phyloP scores from a whole-genome alignment of 2,888 invertebrate genomes.

The Lysandra bellargus region DNA sequence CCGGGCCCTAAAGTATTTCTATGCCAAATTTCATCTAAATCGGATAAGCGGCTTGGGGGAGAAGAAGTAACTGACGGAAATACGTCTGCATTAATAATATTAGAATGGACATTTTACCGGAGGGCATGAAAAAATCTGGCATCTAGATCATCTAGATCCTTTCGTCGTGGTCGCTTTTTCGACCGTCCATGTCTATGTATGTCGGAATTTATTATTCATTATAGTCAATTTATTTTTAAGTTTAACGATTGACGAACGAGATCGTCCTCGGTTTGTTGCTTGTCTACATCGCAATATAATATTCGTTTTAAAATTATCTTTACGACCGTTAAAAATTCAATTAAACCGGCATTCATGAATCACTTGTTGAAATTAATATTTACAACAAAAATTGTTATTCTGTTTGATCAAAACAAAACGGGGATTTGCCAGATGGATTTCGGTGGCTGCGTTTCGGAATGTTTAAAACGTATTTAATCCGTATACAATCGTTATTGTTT shows the following conservation, averaged over 20 bases:
- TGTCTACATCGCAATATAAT: neutral
- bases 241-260: no score
- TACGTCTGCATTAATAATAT: no score
- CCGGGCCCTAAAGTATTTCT: no score
- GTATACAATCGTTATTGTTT: neutral
- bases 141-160: no score
- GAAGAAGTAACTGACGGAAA: no score
- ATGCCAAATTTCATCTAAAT: no score
- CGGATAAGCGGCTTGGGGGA: no score
- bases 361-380: conserved; percentile 15
- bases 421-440: conserved; percentile 24
- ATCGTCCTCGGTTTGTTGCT: neutral
- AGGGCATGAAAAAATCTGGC: no score
- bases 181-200: no score
- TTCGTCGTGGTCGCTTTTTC: no score
- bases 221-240: neutral
- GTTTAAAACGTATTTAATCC: conserved; percentile 18
- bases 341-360: neutral
- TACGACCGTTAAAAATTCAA: neutral
- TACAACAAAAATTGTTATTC: conserved; percentile 19
- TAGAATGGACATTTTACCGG: no score
- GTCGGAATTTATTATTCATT: neutral
- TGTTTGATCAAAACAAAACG: conserved; percentile 20
- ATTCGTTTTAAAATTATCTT: neutral
- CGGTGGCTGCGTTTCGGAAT: neutral